Percentiles rank a stretch among this genome's conserved stretches.
Conservation (phyloP, 2,113 vertebrate species). For the Baryphthengus martii region DNA sequence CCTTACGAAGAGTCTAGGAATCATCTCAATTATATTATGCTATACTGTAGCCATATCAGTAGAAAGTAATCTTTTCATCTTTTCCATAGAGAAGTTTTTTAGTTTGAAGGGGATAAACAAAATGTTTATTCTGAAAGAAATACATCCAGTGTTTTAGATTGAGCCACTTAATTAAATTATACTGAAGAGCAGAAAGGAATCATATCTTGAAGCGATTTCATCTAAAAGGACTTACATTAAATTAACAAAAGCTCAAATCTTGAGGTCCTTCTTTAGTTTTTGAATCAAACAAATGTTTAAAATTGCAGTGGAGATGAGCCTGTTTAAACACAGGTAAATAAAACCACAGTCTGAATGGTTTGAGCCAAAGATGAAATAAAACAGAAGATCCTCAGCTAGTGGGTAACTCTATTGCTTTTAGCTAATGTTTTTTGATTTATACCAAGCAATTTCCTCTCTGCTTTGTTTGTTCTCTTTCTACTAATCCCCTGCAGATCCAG, state of each 20-base stretch:
- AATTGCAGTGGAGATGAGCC: neutral
- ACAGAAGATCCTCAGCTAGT: neutral
- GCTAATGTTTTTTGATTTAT: neutral
- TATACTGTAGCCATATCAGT: neutral
- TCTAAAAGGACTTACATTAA: neutral
- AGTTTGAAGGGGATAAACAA: neutral
- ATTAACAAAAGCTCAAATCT: neutral
- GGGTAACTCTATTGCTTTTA: neutral
- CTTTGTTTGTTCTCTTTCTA: neutral
- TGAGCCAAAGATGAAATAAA: neutral
- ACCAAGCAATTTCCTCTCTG: neutral
- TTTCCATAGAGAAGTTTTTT: neutral
- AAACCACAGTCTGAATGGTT: neutral
- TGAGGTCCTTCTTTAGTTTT: neutral
- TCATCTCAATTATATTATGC: neutral
- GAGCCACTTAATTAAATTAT: neutral
- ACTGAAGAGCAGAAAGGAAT: neutral
- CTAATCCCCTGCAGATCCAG: neutral
- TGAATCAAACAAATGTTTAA: neutral
- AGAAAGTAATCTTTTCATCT: neutral
- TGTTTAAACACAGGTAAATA: constrained; percentile 1
- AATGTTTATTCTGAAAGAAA: constrained; percentile 11
- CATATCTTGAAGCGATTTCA: neutral
- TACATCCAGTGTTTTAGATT: neutral
- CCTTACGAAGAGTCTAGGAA: neutral